Percentiles rank a stretch among this genome's conserved stretches.
phyloP scores from a whole-genome alignment of 2,113 vertebrate species.

The Pterophyllum scalare region DNA sequence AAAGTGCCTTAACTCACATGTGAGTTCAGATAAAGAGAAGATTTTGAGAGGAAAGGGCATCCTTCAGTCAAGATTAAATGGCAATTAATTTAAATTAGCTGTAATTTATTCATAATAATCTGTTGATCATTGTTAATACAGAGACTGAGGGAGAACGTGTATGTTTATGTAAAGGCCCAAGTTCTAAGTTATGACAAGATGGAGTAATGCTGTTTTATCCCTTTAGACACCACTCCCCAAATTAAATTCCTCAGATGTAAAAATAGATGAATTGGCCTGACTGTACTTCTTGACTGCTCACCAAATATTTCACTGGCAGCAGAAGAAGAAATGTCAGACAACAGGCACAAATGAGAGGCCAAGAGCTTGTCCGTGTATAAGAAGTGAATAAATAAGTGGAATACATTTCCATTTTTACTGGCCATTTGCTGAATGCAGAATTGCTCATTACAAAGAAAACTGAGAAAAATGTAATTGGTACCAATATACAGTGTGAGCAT shows the following conservation, averaged over 20 bases:
- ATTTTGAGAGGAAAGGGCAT: not conserved
- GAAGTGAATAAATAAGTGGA: not conserved
- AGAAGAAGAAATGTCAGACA: not conserved
- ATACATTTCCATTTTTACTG: not conserved
- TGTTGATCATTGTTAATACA: not conserved
- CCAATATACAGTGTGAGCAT: not conserved
- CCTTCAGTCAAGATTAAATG: not conserved
- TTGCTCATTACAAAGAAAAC: not conserved
- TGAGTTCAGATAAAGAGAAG: not conserved
- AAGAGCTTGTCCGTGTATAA: not conserved
- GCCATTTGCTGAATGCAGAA: not conserved
- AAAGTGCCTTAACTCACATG: not conserved
- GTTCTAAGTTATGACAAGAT: constrained; percentile 1
- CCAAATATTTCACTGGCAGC: not conserved
- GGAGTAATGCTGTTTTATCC: constrained; percentile 6
- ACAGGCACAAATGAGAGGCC: not conserved
- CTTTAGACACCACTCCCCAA: not conserved
- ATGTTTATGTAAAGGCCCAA: constrained; percentile 10
- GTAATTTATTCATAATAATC: constrained; percentile 5
- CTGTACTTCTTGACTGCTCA: not conserved
- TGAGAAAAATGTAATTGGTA: not conserved
- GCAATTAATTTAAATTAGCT: not conserved
- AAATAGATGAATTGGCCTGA: constrained; percentile 17
- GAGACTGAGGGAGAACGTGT: not conserved
- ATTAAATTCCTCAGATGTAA: constrained; percentile 3